These are phyloP conservation scores for Diogma glabrata DNA, from an alignment of 2,888 invertebrate species.

Conservation along the genomic window DNA sequence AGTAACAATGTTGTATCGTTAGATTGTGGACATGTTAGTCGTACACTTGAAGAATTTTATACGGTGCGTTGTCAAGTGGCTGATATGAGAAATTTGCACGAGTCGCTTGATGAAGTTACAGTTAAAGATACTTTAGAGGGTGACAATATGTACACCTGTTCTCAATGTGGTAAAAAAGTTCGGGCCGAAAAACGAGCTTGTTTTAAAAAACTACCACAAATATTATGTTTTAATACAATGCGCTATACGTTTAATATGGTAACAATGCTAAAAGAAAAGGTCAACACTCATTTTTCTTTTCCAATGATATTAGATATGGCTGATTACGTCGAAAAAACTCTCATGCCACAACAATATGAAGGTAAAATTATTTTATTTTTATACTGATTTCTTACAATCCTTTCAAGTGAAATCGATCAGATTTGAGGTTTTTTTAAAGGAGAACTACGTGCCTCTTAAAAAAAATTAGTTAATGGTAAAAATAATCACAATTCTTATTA, in stretches of 20 bases:
- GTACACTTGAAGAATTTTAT: constrained; percentile 92
- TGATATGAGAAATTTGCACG: constrained; percentile 90
- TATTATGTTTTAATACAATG: constrained; percentile 94
- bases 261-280: constrained; percentile 94
- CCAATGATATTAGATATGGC: constrained; percentile 89
- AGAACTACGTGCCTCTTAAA: too few relatives aligned
- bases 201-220: constrained; percentile 85
- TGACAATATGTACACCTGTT: constrained; percentile 96
- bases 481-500: too few relatives aligned
- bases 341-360: constrained; percentile 81
- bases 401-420: too few relatives aligned
- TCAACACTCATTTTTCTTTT: constrained; percentile 94
- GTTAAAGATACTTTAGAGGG: constrained; percentile 94
- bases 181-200: constrained; percentile 90
- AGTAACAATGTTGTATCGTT: constrained; percentile 93
- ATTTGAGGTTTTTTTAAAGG: too few relatives aligned
- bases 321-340: constrained; percentile 84
- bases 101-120: constrained; percentile 92
- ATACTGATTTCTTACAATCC: too few relatives aligned
- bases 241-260: constrained; percentile 95
- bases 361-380: constrained; percentile 37
- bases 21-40: constrained; percentile 91
- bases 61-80: constrained; percentile 93
- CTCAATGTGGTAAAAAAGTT: constrained; percentile 89
- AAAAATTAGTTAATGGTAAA: too few relatives aligned